phyloP scores from a whole-genome alignment of 23 tunicate species.

The Trididemnum nubilum region DNA sequence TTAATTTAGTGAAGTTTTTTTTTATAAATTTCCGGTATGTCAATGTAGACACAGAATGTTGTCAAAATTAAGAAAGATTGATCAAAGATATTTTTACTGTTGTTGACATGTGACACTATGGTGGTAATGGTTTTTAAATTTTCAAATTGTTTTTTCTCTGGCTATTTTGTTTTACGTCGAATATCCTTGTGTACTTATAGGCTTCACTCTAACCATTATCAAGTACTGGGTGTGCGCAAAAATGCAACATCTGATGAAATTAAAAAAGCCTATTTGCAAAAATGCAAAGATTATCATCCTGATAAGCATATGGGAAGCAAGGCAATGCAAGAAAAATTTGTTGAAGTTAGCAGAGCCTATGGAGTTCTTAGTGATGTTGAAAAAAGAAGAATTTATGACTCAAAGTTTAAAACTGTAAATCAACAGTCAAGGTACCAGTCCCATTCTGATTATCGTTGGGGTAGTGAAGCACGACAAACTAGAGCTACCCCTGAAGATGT shows the following conservation, averaged over 20 bases:
- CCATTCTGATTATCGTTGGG: slow-evolving; percentile 19
- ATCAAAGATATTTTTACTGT: too few species aligned
- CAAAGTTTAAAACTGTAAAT: neutral
- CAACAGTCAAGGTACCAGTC: neutral
- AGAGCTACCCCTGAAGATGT: slow-evolving; percentile 51
- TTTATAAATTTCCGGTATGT: too few species aligned
- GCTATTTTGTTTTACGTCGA: neutral
- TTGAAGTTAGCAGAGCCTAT: slow-evolving; percentile 38
- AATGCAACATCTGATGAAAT: slow-evolving; percentile 39
- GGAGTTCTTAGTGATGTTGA: slow-evolving; percentile 13
- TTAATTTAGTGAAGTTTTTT: too few species aligned
- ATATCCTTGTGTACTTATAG: neutral
- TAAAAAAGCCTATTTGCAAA: slow-evolving; percentile 37
- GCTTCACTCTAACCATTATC: slow-evolving; percentile 15
- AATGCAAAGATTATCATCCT: slow-evolving; percentile 48
- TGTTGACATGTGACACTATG: too few species aligned
- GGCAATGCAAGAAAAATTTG: slow-evolving; percentile 38
- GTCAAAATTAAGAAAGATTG: too few species aligned
- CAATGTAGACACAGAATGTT: too few species aligned
- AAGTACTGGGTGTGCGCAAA: slow-evolving; percentile 11
- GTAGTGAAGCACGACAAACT: neutral
- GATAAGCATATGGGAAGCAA: slow-evolving; percentile 26
- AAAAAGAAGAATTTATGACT: slow-evolving; percentile 39
- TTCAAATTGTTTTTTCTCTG: too few species aligned
- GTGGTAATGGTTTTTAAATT: too few species aligned